phyloP scores from a whole-genome alignment of 2,113 vertebrate genomes.

The Climacteris rufus region DNA sequence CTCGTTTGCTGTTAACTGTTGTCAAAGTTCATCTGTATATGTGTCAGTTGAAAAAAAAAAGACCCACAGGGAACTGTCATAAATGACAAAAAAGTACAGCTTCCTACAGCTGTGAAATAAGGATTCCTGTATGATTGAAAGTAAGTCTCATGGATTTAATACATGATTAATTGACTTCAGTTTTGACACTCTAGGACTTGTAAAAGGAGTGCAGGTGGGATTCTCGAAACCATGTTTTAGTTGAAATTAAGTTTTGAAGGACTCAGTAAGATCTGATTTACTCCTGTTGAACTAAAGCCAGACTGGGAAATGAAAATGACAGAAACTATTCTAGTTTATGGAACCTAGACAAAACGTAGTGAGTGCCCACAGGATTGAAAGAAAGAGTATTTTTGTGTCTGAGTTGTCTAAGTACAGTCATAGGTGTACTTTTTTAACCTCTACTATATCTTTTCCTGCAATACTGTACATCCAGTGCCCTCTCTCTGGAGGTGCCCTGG shows the following conservation, averaged over 20 bases:
- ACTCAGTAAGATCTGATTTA: not conserved
- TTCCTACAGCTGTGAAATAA: not conserved
- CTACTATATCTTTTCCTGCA: not conserved
- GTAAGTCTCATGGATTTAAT: not conserved
- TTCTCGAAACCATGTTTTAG: not conserved
- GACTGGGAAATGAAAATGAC: not conserved
- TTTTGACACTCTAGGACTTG: not conserved
- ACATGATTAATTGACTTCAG: not conserved
- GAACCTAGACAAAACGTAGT: not conserved
- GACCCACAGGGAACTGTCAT: not conserved
- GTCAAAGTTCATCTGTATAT: not conserved
- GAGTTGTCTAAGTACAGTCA: not conserved
- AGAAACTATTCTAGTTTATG: not conserved
- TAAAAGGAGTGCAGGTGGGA: not conserved
- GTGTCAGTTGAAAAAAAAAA: not conserved
- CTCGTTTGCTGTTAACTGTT: not conserved
- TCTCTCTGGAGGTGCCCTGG: not conserved
- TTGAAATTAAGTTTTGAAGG: not conserved
- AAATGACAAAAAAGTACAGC: not conserved
- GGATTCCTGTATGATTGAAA: not conserved
- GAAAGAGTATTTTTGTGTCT: accelerated
- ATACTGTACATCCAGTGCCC: not conserved
- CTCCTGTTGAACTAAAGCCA: not conserved
- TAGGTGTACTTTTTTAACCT: not conserved
- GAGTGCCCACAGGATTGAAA: not conserved